Percentiles rank a stretch among this genome's conserved stretches.
These are phyloP conservation scores for Amphipoea oculea DNA, from an alignment of 2,888 invertebrate genomes.

Conservation along the genomic window DNA sequence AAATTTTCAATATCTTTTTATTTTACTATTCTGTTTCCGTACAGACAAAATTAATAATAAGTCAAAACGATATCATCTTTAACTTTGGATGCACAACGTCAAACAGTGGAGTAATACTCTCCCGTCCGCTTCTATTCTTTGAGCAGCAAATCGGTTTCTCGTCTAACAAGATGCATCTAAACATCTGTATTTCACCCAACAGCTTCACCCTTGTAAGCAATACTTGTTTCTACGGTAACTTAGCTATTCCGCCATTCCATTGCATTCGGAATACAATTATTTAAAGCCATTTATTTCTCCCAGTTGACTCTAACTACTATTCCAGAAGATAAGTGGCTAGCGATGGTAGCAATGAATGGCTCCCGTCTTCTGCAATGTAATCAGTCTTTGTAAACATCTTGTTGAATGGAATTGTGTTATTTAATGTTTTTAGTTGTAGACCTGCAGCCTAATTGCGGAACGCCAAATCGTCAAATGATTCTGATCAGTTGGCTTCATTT, in stretches of 20 bases:
- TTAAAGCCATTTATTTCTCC: slow-evolving; percentile 47
- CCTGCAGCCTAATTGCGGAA: too few relatives aligned
- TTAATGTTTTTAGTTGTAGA: background rate
- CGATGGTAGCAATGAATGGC: slow-evolving; percentile 35
- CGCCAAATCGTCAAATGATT: too few relatives aligned
- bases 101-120: too few relatives aligned
- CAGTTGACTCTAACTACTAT: slow-evolving; percentile 54
- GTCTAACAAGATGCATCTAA: background rate
- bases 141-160: background rate
- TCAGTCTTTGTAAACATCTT: slow-evolving; percentile 50
- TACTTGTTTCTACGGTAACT: slow-evolving; percentile 5
- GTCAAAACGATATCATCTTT: too few relatives aligned
- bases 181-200: background rate
- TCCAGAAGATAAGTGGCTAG: slow-evolving; percentile 54
- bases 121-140: background rate
- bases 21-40: too few relatives aligned
- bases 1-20: too few relatives aligned
- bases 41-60: too few relatives aligned
- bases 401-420: background rate
- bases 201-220: slow-evolving; percentile 16
- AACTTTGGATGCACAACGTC: too few relatives aligned
- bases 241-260: slow-evolving; percentile 22
- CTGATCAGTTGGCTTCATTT: too few relatives aligned
- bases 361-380: slow-evolving; percentile 31
- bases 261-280: slow-evolving; percentile 60